phyloP scores from a whole-genome alignment of 2,797 vertebrate genomes.

The Arnoldichthys spilopterus region DNA sequence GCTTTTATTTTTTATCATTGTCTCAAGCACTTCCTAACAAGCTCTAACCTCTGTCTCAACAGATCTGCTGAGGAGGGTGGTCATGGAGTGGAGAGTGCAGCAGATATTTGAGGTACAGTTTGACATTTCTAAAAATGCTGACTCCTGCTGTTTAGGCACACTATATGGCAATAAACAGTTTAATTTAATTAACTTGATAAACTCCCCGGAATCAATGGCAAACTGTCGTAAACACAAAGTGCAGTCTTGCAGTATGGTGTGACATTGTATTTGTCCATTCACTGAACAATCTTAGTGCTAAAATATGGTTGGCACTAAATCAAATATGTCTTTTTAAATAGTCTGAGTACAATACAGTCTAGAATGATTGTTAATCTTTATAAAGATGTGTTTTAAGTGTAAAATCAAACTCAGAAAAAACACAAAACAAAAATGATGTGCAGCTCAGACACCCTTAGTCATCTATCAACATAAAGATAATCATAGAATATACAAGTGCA shows the following conservation, averaged over 20 bases:
- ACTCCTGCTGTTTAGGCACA: slow-evolving; percentile 7
- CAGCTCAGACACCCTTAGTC: not conserved
- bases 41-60: slow-evolving; percentile 35
- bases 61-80: slow-evolving; percentile 47
- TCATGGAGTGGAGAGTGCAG: slow-evolving; percentile 3
- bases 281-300: not conserved
- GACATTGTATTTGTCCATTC: no score
- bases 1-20: slow-evolving; percentile 23
- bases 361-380: not conserved
- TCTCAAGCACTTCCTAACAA: slow-evolving; percentile 40
- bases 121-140: not conserved
- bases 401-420: no score
- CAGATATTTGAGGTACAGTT: slow-evolving; percentile 45
- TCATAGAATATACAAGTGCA: not conserved
- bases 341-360: not conserved
- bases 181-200: slow-evolving; percentile 3
- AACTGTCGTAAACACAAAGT: not conserved
- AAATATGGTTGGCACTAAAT: slow-evolving; percentile 14
- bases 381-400: no score
- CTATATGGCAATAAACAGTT: not conserved
- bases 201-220: not conserved
- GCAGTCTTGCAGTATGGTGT: not conserved
- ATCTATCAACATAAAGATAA: not conserved
- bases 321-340: not conserved
- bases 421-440: not conserved